Percentiles rank a stretch among this genome's conserved stretches.
Conservation (phyloP, 2,797 vertebrate species). For the Manis pentadactyla region DNA sequence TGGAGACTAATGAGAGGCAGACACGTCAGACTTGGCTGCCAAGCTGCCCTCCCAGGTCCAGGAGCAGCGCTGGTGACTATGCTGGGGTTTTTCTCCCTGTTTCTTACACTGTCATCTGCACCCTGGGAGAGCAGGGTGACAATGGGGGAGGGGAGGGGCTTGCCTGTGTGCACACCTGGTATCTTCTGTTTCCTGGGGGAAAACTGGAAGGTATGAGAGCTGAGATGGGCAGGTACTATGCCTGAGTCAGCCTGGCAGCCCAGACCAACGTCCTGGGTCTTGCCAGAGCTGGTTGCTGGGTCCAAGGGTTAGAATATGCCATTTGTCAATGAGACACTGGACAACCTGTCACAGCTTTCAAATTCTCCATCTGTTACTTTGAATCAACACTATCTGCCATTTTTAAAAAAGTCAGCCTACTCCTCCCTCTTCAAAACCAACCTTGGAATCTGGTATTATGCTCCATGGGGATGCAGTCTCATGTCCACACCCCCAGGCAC, state of each 20-base stretch:
- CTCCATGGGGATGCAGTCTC: neutral
- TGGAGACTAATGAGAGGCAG: neutral
- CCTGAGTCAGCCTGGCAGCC: neutral
- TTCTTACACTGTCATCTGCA: neutral
- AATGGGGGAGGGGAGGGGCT: neutral
- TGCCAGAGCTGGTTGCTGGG: neutral
- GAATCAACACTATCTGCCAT: neutral
- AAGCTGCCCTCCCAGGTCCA: neutral
- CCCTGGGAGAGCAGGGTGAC: rapidly evolving
- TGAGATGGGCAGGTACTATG: neutral
- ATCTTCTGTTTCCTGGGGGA: neutral
- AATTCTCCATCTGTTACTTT: neutral
- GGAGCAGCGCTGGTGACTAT: neutral
- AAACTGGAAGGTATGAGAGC: neutral
- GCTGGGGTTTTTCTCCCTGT: neutral
- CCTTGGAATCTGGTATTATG: neutral
- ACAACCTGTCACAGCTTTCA: neutral
- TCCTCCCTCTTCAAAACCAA: neutral
- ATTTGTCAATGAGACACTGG: neutral
- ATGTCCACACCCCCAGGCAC: neutral
- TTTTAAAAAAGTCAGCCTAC: neutral
- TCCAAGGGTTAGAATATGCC: neutral
- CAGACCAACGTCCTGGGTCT: neutral
- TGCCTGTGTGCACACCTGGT: rapidly evolving
- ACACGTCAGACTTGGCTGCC: neutral